Evolutionary conservation across 1,140 invertebrate genomes (phyloP).

Genomic region (Zaprionus nigranus): DNA sequence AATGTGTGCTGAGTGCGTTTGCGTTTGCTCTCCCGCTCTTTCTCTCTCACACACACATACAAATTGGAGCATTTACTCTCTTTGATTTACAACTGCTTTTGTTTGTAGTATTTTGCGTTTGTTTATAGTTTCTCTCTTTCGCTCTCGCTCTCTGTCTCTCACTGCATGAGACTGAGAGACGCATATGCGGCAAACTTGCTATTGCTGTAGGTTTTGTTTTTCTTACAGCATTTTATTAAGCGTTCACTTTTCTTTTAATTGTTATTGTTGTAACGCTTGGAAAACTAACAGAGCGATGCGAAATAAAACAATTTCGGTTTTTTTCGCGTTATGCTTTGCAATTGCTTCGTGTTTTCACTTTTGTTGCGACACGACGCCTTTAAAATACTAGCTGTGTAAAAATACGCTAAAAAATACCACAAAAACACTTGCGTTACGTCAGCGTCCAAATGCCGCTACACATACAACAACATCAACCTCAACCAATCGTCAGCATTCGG

Average conservation of each 20-base stretch:
- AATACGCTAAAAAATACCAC: constrained; percentile 62
- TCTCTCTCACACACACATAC: background rate
- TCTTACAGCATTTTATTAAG: constrained; percentile 6
- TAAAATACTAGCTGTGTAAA: constrained; percentile 35
- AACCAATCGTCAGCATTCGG: constrained; percentile 26
- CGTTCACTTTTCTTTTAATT: constrained; percentile 28
- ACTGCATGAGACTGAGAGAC: constrained; percentile 11
- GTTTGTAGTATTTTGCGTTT: constrained; percentile 42
- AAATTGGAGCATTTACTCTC: constrained; percentile 16
- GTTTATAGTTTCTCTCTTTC: constrained; percentile 32
- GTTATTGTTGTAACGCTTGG: constrained; percentile 23
- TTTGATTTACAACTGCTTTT: constrained; percentile 47
- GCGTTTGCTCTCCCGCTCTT: constrained; percentile 31
- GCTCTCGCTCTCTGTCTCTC: constrained; percentile 1
- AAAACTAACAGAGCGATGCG: constrained; percentile 25
- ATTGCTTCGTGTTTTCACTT: constrained; percentile 62
- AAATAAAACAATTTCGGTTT: constrained; percentile 25
- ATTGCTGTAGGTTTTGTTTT: constrained; percentile 15
- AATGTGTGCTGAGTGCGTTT: constrained; percentile 50
- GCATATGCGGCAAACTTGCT: constrained; percentile 41
- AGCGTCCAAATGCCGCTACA: constrained; percentile 40
- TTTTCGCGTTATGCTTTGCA: constrained; percentile 43
- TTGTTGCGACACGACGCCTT: constrained; percentile 35
- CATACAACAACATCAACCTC: constrained; percentile 42
- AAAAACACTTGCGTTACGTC: constrained; percentile 53